A percentile compares a stretch with the other conserved stretches of the same genome.
These are phyloP conservation scores for Anticlea derivata DNA, from an alignment of 2,888 invertebrate genomes.

Conservation along the genomic window DNA sequence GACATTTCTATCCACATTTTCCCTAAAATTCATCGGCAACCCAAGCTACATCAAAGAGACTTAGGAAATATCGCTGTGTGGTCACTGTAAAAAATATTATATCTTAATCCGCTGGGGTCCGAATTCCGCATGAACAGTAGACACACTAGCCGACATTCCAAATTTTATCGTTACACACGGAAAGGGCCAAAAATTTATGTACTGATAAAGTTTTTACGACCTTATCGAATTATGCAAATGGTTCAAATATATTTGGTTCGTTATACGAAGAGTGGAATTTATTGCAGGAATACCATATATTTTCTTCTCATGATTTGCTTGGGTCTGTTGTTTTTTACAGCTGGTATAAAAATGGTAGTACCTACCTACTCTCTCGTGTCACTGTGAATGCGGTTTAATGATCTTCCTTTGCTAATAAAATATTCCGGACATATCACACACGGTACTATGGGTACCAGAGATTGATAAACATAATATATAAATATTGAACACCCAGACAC, in stretches of 20 bases:
- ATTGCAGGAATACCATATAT: conserved; percentile 5
- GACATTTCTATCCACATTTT: not conserved
- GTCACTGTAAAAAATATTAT: not conserved
- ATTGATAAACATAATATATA: no score
- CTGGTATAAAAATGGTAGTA: conserved; percentile 9
- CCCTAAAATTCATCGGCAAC: conserved; percentile 17
- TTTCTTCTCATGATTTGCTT: conserved; percentile 10
- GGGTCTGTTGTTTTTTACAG: conserved; percentile 11
- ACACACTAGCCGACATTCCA: conserved; percentile 5
- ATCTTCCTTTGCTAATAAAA: not conserved
- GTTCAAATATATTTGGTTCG: conserved; percentile 25
- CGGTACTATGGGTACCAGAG: no score
- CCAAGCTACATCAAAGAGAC: conserved; percentile 25
- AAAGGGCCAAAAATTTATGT: conserved; percentile 40
- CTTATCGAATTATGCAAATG: conserved; percentile 39
- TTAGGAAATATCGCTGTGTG: not conserved
- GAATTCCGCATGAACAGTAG: not conserved
- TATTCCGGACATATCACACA: no score
- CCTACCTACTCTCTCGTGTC: not conserved
- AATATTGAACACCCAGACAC: no score
- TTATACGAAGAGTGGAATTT: conserved; percentile 9
- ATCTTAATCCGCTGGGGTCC: conserved; percentile 9
- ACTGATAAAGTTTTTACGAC: conserved; percentile 42
- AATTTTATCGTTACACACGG: conserved; percentile 22
- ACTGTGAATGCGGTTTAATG: conserved; percentile 5